phyloP scores from a whole-genome alignment of 2,113 vertebrate genomes.

The Vireo altiloquus region DNA sequence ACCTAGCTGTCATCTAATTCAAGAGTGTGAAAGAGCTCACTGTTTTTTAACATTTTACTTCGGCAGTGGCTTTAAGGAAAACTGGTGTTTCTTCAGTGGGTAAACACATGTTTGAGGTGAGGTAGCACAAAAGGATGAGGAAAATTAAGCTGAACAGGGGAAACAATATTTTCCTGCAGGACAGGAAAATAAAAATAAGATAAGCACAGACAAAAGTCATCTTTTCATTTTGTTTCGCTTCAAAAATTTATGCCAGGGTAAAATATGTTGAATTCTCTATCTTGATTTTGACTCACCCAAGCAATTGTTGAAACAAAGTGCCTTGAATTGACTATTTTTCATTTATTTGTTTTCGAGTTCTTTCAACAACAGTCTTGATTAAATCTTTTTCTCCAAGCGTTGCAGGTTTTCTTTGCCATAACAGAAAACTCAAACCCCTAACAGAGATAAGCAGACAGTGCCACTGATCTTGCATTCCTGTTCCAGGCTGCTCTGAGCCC shows the following conservation, averaged over 20 bases:
- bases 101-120: background rate
- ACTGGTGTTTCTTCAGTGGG: background rate
- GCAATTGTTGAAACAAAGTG: slow-evolving; percentile 35
- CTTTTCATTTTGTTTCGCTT: slow-evolving; percentile 15
- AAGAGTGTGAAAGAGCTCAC: background rate
- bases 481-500: slow-evolving; percentile 94
- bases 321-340: slow-evolving; percentile 39
- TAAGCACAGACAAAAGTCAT: background rate
- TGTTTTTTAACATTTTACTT: background rate
- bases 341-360: background rate
- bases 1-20: background rate
- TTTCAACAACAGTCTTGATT: slow-evolving; percentile 43
- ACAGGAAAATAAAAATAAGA: background rate
- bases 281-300: slow-evolving; percentile 46
- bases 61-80: background rate
- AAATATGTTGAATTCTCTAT: slow-evolving; percentile 25
- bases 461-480: slow-evolving; percentile 11
- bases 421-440: background rate
- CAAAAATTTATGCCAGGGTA: slow-evolving; percentile 19
- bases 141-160: background rate
- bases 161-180: background rate
- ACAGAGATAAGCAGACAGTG: background rate
- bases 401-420: background rate
- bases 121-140: background rate
- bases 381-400: background rate